Percentiles rank a stretch among this genome's conserved stretches.
phyloP scores from a whole-genome alignment of 2,888 invertebrate species.

The Ormyrus labotus region DNA sequence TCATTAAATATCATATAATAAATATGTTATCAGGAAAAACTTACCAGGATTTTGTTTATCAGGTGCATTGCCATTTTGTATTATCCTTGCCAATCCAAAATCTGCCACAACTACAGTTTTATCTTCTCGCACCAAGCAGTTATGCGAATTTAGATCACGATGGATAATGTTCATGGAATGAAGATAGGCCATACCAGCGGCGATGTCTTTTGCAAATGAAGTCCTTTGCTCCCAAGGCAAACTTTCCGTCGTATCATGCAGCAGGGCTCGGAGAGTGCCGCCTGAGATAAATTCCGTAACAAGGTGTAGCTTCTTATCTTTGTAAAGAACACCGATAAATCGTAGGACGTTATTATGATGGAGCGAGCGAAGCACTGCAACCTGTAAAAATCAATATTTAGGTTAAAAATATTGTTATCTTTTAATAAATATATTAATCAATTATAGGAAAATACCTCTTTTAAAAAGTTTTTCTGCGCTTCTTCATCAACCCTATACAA shows the following conservation, averaged over 20 bases:
- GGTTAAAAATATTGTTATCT: background rate
- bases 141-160: slow-evolving; percentile 95
- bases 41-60: slow-evolving; percentile 65
- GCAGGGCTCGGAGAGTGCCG: slow-evolving; percentile 90
- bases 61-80: slow-evolving; percentile 77
- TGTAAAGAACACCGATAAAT: slow-evolving; percentile 95
- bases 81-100: slow-evolving; percentile 93
- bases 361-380: slow-evolving; percentile 92
- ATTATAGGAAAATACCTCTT: slow-evolving; percentile 81
- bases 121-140: slow-evolving; percentile 94
- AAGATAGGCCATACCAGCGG: slow-evolving; percentile 94
- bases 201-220: slow-evolving; percentile 92
- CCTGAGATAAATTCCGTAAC: slow-evolving; percentile 96
- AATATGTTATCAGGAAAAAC: background rate
- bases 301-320: slow-evolving; percentile 92
- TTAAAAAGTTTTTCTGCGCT: slow-evolving; percentile 94
- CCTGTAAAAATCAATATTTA: slow-evolving; percentile 76
- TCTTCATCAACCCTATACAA: slow-evolving; percentile 95
- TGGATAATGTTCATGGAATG: slow-evolving; percentile 97
- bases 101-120: slow-evolving; percentile 96
- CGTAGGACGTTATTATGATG: slow-evolving; percentile 93
- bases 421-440: slow-evolving; percentile 15
- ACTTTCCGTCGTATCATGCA: slow-evolving; percentile 84
- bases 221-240: slow-evolving; percentile 89
- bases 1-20: too few relatives aligned